Evolutionary conservation across 2,888 invertebrate genomes (phyloP), one percentile per base, ranked within the genome.

Genomic region (Drosophila seclusa): DNA sequence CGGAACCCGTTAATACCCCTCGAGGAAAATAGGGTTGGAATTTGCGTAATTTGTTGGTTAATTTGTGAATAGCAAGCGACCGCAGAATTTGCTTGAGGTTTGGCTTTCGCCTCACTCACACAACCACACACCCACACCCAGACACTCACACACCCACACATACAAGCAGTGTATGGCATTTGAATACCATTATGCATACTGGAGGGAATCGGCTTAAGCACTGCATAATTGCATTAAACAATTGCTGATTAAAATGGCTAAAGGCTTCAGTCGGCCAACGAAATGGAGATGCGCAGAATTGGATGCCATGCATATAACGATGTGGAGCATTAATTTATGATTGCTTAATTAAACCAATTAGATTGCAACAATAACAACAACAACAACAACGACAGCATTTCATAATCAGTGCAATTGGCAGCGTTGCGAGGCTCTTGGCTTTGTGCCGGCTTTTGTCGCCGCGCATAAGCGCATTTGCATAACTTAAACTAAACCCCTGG

Each of bases 281-380:
- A 49, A 58, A 31, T 29, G 29, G 31, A 4, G 48, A 42, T 68
- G 54, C 63, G 10, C 52, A 10, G 53, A 42, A 62, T 58, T 57
- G 74, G 53, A 74, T 70, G 55, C 74, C 55, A 57, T 72, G 57
- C 59, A 53, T 68, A 67, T 63, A 70, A 60, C 69, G 73, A 67
- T 68, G 65, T 67, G 60, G 49, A 29, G 66, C 68, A 84, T 87
- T 87, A 87, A 87, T 87, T 87, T 85, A 85, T 85, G 87, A 87
- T 82, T 82, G 77, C 83, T 80, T 89, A 85, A 89, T 87, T 87
- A 83, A 89, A 75, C 80, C 89, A 87, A 87, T 87, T 89, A 87
- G 73, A 70, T 65, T 70, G 66, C 67, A 58, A 63, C 73, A 77
- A 62, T 67, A 68, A 31, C 53, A 24, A 24, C 45, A 7, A 13